phyloP scores from a whole-genome alignment of 2,888 invertebrate species.

The Drosophila barbarae region DNA sequence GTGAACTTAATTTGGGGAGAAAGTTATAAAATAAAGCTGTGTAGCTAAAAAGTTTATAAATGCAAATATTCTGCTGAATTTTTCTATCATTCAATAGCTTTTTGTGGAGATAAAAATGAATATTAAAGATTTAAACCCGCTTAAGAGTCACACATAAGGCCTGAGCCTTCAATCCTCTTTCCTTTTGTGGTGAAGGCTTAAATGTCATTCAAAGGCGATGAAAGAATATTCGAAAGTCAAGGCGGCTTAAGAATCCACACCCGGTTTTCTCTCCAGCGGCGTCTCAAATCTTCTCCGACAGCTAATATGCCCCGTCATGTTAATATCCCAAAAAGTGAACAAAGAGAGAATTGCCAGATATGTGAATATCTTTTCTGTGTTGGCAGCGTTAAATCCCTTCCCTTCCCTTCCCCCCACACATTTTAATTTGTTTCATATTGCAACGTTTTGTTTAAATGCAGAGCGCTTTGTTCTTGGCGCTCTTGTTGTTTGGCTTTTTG shows the following conservation, averaged over 20 bases:
- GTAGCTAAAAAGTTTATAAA: neutral
- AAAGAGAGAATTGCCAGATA: constrained; percentile 56
- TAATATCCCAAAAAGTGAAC: constrained; percentile 37
- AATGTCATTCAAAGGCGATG: constrained; percentile 11
- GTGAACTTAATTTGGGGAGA: neutral
- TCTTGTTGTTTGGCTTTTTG: constrained; percentile 38
- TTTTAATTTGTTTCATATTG: constrained; percentile 74
- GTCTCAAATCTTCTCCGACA: constrained; percentile 40
- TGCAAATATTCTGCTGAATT: neutral
- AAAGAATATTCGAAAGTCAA: constrained; percentile 27
- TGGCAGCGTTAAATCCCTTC: constrained; percentile 48
- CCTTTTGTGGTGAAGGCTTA: constrained; percentile 8
- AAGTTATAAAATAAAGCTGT: neutral
- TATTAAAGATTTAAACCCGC: neutral
- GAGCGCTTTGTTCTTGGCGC: constrained; percentile 45
- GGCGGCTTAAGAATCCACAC: constrained; percentile 11
- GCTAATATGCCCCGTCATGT: constrained; percentile 52
- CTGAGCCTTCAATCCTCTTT: constrained; percentile 18
- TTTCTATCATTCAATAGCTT: neutral
- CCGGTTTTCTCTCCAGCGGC: neutral
- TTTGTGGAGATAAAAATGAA: neutral
- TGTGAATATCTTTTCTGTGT: constrained; percentile 62
- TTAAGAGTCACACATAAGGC: neutral
- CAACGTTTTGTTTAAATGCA: constrained; percentile 70
- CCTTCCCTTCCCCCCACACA: constrained; percentile 12